Conservation (phyloP, 2,888 invertebrate genomes). For the Drosophila limbata region DNA sequence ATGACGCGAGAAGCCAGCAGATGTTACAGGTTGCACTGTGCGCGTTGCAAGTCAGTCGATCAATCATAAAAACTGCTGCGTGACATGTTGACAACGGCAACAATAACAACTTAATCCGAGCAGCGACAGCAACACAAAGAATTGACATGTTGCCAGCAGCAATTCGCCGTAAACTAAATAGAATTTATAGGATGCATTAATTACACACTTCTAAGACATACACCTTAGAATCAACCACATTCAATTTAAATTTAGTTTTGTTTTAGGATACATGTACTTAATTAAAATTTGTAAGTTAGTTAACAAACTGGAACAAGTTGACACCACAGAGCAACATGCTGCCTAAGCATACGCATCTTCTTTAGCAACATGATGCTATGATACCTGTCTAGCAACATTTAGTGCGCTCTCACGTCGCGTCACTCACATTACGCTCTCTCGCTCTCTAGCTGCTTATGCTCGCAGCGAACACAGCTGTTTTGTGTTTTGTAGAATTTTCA, state of each 20-base stretch:
- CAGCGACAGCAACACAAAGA: background rate
- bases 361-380: constrained; percentile 9
- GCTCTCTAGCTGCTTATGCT: background rate
- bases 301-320: too few relatives aligned
- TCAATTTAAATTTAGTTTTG: too few relatives aligned
- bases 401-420: background rate
- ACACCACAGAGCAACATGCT: constrained; percentile 5
- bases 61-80: constrained; percentile 63
- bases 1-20: background rate
- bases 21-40: constrained; percentile 5
- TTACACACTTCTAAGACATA: too few relatives aligned
- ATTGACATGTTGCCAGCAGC: background rate
- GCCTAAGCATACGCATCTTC: background rate
- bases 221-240: too few relatives aligned
- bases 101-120: constrained; percentile 35
- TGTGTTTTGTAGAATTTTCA: background rate
- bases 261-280: too few relatives aligned
- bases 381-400: constrained; percentile 4
- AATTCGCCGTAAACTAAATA: background rate
- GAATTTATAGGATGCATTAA: too few relatives aligned
- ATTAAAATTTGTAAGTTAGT: too few relatives aligned
- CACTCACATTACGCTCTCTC: background rate
- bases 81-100: constrained; percentile 62
- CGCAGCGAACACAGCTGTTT: background rate
- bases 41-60: constrained; percentile 46